Evolutionary conservation across 2,113 vertebrate genomes (phyloP), one percentile per base, ranked within the genome.

Genomic region (Cryptotis parvus): DNA sequence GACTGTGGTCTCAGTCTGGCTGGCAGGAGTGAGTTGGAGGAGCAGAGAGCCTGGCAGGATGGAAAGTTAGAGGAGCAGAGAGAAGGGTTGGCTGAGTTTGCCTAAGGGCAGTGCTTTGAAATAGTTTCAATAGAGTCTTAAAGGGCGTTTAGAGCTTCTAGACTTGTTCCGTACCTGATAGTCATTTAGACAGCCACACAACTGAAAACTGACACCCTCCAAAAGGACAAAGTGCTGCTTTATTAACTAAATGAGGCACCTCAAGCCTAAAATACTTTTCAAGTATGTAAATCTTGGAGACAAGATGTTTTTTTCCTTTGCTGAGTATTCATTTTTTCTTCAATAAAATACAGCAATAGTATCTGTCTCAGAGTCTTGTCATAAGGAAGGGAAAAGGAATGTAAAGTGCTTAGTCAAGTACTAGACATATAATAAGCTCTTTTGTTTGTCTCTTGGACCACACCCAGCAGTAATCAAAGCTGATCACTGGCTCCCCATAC

Each of bases 381-480:
- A 49, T 49, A 77, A 70, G 9, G 91, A 70, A 83, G 58, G 16
- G 14, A 79, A 73, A 86, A 73, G 26, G 8, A 65, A 66, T 35
- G 31, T 45, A 68, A 87, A 68, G 39, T 79, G 41, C 68, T 80
- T 65, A 65, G 31, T 45, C 55, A 61, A 92, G 52, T 52, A n/a
- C 83, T 89, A 65, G 52, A 24, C 20, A 41, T 31, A 65, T 63
- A 69, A 41, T 63, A 63, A 29, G 52, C 68, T 89, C 45, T 49
- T 49, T 49, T 49, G 45, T 49, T 49, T 49, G 63, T 86, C 20
- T 74, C 66, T 74, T 81, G 18, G 49, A 69, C 65, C 93, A 43
- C 92, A 29, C 18, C 84, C 88, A 49, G 83, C 81, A 85, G 55
- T 20, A 58, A 70, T 24, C 77, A 43, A 31, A 74, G 31, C 65